These are phyloP conservation scores for Phaethon lepturus DNA, from an alignment of 2,113 vertebrate species.

Conservation along the genomic window DNA sequence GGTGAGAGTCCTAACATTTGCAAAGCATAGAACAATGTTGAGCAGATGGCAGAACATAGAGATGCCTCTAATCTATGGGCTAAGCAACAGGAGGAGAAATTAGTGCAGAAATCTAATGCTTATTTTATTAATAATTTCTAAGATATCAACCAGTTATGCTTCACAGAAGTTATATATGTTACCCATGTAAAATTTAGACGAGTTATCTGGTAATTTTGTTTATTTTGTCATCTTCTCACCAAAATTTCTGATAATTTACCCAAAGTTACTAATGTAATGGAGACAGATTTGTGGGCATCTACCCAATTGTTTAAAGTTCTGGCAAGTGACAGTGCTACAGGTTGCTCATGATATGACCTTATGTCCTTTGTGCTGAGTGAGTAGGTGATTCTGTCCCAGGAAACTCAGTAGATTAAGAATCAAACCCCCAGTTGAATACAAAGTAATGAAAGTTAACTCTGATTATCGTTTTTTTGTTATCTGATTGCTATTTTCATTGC, in stretches of 20 bases:
- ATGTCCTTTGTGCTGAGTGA: neutral
- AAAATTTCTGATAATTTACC: neutral
- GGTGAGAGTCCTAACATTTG: neutral
- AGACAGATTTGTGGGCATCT: neutral
- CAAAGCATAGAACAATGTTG: neutral
- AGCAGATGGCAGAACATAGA: neutral
- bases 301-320: neutral
- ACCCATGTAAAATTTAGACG: neutral
- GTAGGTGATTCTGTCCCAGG: neutral
- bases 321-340: neutral
- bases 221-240: neutral
- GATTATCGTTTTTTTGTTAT: neutral
- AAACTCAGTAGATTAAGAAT: neutral
- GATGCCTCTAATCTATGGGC: neutral
- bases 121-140: neutral
- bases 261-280: neutral
- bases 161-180: neutral
- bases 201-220: neutral
- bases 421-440: neutral
- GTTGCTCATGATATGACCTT: neutral
- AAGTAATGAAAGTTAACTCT: neutral
- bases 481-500: neutral
- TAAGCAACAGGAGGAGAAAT: neutral
- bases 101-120: neutral
- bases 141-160: neutral